phyloP scores from a whole-genome alignment of 2,113 vertebrate genomes.

The Heloderma charlesbogerti region DNA sequence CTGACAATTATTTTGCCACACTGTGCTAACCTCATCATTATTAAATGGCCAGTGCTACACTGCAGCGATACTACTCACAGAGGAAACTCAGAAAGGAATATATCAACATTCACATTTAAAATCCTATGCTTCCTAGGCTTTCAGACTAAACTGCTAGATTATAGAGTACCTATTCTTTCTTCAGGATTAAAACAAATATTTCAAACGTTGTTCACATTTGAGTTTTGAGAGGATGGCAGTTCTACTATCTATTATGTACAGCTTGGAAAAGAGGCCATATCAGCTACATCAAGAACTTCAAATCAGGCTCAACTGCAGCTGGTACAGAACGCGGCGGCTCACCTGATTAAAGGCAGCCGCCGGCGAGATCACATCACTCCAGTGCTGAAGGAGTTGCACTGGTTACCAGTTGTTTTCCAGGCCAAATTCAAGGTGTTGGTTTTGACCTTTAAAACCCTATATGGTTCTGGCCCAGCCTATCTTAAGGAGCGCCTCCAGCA shows the following conservation, averaged over 20 bases:
- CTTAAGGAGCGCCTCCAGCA: too few relatives aligned
- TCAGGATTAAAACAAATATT: neutral
- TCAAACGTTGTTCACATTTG: neutral
- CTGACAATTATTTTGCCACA: slow-evolving; percentile 56
- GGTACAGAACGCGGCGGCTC: too few relatives aligned
- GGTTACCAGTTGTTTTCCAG: too few relatives aligned
- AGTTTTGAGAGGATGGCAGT: neutral
- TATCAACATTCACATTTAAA: slow-evolving; percentile 50
- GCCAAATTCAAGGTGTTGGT: too few relatives aligned
- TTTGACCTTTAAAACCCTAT: too few relatives aligned
- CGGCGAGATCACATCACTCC: too few relatives aligned
- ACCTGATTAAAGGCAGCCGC: too few relatives aligned
- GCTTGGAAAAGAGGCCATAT: neutral
- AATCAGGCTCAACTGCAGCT: neutral
- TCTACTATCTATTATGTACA: neutral
- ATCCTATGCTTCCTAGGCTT: slow-evolving; percentile 37
- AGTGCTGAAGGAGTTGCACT: too few relatives aligned
- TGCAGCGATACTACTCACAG: slow-evolving; percentile 42
- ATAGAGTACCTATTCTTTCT: neutral
- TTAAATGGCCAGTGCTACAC: slow-evolving; percentile 41
- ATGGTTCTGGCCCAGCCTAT: too few relatives aligned
- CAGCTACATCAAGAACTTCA: neutral
- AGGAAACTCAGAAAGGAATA: slow-evolving; percentile 31
- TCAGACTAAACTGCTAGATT: neutral
- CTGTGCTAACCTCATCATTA: slow-evolving; percentile 52